phyloP scores from a whole-genome alignment of 1,140 invertebrate species.

The Centruroides sculpturatus region DNA sequence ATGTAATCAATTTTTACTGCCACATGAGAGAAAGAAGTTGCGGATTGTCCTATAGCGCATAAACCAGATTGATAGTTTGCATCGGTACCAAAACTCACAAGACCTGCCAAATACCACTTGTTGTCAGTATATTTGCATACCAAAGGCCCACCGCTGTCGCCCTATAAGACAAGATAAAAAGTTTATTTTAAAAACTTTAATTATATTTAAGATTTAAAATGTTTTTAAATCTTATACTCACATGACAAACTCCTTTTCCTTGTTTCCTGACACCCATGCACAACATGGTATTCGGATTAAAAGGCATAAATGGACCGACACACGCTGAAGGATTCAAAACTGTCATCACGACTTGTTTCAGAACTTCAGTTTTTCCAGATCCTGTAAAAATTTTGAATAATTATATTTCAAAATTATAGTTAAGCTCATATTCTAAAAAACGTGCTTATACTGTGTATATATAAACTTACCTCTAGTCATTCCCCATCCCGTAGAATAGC shows the following conservation, averaged over 20 bases:
- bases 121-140: conserved; percentile 22
- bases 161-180: conserved; percentile 29
- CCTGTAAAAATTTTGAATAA: not conserved
- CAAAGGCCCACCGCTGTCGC: conserved; percentile 53
- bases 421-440: too few species aligned
- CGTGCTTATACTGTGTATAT: not conserved
- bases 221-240: not conserved
- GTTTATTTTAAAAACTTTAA: not conserved
- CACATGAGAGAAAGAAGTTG: not conserved
- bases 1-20: conserved; percentile 1
- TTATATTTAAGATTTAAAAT: too few species aligned
- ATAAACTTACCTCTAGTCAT: conserved; percentile 7
- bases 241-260: conserved; percentile 20
- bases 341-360: not conserved
- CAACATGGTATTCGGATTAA: conserved; percentile 3
- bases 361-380: not conserved
- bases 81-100: conserved; percentile 3
- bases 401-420: too few species aligned
- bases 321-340: not conserved
- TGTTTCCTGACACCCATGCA: conserved; percentile 18
- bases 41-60: not conserved
- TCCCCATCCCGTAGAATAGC: conserved; percentile 16
- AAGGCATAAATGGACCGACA: not conserved
- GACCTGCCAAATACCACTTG: conserved; percentile 3
- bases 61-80: not conserved